Conservation (phyloP, 2,113 vertebrate species). For the Sprattus sprattus region DNA sequence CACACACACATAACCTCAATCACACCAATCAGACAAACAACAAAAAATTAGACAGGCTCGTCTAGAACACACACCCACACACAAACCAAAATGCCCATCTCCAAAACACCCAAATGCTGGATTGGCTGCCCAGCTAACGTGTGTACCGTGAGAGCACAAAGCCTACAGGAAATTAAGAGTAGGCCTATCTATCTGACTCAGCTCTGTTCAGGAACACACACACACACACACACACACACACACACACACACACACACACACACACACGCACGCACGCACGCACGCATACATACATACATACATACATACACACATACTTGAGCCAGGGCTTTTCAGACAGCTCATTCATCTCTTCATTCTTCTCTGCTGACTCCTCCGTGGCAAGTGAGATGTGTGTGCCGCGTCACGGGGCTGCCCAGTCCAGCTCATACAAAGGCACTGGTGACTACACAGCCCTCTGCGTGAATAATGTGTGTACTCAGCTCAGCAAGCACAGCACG, state of each 20-base stretch:
- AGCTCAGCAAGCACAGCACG: not conserved
- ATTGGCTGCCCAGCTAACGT: not conserved
- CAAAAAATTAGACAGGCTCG: no score
- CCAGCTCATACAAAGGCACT: not conserved
- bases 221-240: not conserved
- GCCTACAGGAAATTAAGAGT: not conserved
- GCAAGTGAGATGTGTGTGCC: not conserved
- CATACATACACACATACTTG: not conserved
- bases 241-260: slow-evolving; percentile 2
- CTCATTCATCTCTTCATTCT: not conserved
- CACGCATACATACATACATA: not conserved
- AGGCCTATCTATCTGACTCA: not conserved
- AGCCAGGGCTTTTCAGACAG: no score
- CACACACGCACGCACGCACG: not conserved
- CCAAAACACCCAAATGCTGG: not conserved
- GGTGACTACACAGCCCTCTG: not conserved
- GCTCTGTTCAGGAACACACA: not conserved
- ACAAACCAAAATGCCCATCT: not conserved
- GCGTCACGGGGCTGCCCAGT: not conserved
- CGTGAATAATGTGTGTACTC: not conserved
- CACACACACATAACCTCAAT: not conserved
- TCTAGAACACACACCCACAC: not conserved
- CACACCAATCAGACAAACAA: not conserved
- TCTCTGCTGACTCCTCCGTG: not conserved
- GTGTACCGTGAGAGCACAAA: not conserved